Conservation (phyloP, 2,113 vertebrate genomes). For the Thunnus maccoyii region DNA sequence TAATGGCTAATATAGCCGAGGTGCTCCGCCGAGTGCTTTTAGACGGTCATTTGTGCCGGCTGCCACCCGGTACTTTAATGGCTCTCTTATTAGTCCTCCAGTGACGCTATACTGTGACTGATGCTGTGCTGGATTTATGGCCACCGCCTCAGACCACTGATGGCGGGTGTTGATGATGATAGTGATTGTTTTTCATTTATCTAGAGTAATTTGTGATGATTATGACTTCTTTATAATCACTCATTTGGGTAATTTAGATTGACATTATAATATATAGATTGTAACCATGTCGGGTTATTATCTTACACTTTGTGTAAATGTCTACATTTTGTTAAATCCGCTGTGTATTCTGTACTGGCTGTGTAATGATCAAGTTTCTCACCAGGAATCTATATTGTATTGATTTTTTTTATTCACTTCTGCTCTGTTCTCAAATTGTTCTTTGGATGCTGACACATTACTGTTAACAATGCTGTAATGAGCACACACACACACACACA, state of each 20-base stretch:
- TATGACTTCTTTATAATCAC: conserved; percentile 27
- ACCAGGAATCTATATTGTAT: not conserved
- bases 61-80: conserved; percentile 54
- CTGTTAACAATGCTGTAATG: not conserved
- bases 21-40: conserved; percentile 66
- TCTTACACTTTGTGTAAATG: not conserved
- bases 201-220: conserved; percentile 43
- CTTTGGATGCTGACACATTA: not conserved
- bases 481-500: not conserved
- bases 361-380: conserved; percentile 16
- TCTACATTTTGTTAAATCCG: not conserved
- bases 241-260: conserved; percentile 24
- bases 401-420: not conserved
- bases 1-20: conserved; percentile 62
- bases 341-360: not conserved
- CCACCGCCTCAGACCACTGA: conserved; percentile 35
- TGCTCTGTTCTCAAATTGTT: not conserved
- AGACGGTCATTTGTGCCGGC: conserved; percentile 62
- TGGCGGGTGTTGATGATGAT: conserved; percentile 51
- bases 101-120: conserved; percentile 53
- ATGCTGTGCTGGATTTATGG: conserved; percentile 47
- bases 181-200: conserved; percentile 45
- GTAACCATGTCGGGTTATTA: not conserved
- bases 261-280: conserved; percentile 11
- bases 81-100: conserved; percentile 65